Evolutionary conservation across 2,888 invertebrate genomes (phyloP).

Genomic region (Lymantria monacha): DNA sequence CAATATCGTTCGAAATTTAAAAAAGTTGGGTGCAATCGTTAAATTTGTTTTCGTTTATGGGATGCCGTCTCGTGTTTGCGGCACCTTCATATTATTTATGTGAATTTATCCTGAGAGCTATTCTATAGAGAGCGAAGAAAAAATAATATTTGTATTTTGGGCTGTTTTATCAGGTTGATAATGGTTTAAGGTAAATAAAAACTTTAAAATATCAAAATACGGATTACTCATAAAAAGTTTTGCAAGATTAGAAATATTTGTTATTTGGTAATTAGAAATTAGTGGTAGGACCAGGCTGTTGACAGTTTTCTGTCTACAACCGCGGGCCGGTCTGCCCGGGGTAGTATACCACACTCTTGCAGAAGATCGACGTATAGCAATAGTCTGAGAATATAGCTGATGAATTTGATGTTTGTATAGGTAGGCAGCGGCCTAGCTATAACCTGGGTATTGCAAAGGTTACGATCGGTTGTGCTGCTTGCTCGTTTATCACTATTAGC

Average conservation of each 20-base stretch:
- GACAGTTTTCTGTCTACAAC: too few relatives aligned
- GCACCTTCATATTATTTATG: slow-evolving; percentile 72
- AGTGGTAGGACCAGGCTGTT: too few relatives aligned
- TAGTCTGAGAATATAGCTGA: too few relatives aligned
- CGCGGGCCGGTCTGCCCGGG: too few relatives aligned
- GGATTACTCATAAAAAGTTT: slow-evolving; percentile 7
- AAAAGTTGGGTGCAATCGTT: slow-evolving; percentile 15
- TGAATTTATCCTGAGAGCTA: slow-evolving; percentile 58
- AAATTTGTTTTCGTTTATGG: slow-evolving; percentile 34
- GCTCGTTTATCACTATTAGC: too few relatives aligned
- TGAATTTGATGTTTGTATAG: too few relatives aligned
- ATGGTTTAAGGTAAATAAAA: slow-evolving; percentile 4
- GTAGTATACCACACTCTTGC: too few relatives aligned
- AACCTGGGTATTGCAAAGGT: too few relatives aligned
- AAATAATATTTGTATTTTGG: slow-evolving; percentile 35
- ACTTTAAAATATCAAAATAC: slow-evolving; percentile 7
- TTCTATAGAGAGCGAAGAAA: slow-evolving; percentile 9
- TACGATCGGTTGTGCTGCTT: too few relatives aligned
- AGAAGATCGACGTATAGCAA: too few relatives aligned
- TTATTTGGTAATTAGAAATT: not conserved
- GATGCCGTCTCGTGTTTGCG: slow-evolving; percentile 44
- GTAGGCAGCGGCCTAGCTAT: too few relatives aligned
- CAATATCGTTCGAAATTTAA: slow-evolving; percentile 20
- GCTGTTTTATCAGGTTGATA: slow-evolving; percentile 15
- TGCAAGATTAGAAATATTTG: not conserved